These are phyloP conservation scores for Phocoena sinus DNA, from an alignment of 2,113 vertebrate species.

Conservation along the genomic window DNA sequence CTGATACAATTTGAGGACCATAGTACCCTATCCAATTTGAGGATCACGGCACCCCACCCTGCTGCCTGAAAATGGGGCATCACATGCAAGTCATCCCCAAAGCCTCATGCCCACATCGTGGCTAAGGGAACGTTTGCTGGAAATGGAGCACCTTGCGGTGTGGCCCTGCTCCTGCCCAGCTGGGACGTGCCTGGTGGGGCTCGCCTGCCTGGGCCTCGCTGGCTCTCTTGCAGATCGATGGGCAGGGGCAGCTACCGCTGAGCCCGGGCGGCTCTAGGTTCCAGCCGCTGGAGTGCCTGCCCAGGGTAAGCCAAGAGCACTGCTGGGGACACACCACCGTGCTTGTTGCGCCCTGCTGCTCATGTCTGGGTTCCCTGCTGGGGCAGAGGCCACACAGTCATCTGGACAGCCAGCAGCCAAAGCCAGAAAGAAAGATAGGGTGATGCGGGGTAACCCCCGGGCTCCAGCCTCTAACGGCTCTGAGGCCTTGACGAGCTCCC, in stretches of 20 bases:
- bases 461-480: background rate
- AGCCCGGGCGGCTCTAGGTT: background rate
- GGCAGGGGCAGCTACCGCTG: background rate
- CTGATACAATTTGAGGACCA: background rate
- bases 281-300: rapidly evolving
- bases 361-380: background rate
- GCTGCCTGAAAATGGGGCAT: background rate
- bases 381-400: background rate
- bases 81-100: rapidly evolving
- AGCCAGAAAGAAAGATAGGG: background rate
- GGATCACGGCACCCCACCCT: background rate
- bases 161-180: background rate
- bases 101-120: rapidly evolving
- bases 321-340: rapidly evolving
- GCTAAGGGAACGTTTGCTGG: background rate
- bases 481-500: background rate
- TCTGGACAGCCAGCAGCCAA: background rate
- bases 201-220: background rate
- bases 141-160: rapidly evolving
- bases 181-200: background rate
- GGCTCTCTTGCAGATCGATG: rapidly evolving
- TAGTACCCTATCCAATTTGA: background rate
- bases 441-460: rapidly evolving
- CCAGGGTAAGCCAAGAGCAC: rapidly evolving
- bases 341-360: background rate